phyloP scores from a whole-genome alignment of 2,888 invertebrate species.

The Polydrusus pterygomalis region DNA sequence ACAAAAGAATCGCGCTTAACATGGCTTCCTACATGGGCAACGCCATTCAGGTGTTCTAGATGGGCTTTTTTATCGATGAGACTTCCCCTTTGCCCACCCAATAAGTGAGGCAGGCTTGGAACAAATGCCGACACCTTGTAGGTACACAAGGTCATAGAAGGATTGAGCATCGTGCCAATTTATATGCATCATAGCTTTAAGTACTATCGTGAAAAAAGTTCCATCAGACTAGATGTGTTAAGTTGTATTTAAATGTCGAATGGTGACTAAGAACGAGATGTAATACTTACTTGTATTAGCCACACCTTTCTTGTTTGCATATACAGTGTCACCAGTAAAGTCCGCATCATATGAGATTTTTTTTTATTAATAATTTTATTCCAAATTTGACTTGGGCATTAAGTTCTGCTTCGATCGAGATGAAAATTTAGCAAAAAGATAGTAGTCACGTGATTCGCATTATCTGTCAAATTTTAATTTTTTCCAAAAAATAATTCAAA shows the following conservation, averaged over 20 bases:
- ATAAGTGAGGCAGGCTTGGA: constrained; percentile 66
- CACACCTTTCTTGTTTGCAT: not conserved
- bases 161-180: constrained; percentile 20
- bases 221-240: not conserved
- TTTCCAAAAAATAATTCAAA: no score
- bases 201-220: constrained; percentile 3
- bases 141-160: constrained; percentile 24
- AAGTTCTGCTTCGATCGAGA: no score
- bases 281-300: not conserved
- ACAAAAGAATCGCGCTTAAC: constrained; percentile 70
- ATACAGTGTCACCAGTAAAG: no score
- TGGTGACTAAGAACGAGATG: not conserved
- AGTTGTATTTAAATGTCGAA: constrained; percentile 20
- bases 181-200: constrained; percentile 13
- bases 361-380: no score
- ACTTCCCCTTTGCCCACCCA: constrained; percentile 71
- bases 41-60: constrained; percentile 71
- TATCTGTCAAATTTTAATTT: no score
- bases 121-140: constrained; percentile 31
- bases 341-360: no score
- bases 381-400: no score
- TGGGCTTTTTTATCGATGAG: constrained; percentile 67
- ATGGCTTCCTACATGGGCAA: constrained; percentile 71
- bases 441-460: no score
- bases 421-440: no score